These are phyloP conservation scores for Galleria mellonella DNA, from an alignment of 1,140 invertebrate genomes.

Conservation along the genomic window DNA sequence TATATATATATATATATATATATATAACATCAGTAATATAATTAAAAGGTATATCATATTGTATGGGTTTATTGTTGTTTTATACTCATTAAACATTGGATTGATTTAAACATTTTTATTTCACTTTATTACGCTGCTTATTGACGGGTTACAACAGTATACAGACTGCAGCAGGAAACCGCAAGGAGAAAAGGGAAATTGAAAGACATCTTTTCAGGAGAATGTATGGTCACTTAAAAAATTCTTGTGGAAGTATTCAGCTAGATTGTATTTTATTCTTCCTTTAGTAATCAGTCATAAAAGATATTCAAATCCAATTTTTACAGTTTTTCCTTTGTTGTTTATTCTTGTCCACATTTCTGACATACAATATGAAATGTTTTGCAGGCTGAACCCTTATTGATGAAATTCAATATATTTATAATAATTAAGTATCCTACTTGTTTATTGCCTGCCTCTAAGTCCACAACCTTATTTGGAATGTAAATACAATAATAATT, in stretches of 20 bases:
- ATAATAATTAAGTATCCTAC: too few species aligned
- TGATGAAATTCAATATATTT: too few species aligned
- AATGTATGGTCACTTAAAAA: conserved; percentile 79
- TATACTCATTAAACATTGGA: conserved; percentile 35
- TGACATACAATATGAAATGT: background rate
- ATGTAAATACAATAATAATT: too few species aligned
- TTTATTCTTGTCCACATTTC: background rate
- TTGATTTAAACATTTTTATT: conserved; percentile 59
- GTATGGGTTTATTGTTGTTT: conserved; percentile 65
- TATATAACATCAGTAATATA: too few species aligned
- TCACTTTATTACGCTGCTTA: conserved; percentile 77
- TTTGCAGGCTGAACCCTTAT: background rate
- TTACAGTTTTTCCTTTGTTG: conserved; percentile 8
- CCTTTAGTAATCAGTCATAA: conserved; percentile 31
- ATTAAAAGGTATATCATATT: too few species aligned
- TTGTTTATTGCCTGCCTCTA: too few species aligned
- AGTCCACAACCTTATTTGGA: too few species aligned
- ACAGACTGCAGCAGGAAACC: conserved; percentile 81
- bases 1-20: too few species aligned
- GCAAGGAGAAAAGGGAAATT: conserved; percentile 83
- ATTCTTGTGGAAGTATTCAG: conserved; percentile 61
- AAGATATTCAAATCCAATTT: background rate
- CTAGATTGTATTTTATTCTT: conserved; percentile 51
- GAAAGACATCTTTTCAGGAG: conserved; percentile 84
- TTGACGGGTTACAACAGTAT: conserved; percentile 79